phyloP scores from a whole-genome alignment of 2,888 invertebrate genomes.

The Pasiphila rectangulata region DNA sequence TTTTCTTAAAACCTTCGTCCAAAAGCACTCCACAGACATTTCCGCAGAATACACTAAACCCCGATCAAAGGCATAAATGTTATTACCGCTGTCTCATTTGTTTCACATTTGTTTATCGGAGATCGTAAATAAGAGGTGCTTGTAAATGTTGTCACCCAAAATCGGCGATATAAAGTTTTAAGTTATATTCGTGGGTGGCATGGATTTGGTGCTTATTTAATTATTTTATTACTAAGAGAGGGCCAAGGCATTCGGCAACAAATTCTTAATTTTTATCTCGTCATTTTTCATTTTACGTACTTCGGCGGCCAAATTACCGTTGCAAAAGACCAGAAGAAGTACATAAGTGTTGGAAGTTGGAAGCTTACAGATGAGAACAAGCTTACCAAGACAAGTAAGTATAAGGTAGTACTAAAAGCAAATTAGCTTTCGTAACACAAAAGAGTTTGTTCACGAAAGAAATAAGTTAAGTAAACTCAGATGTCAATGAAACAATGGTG shows the following conservation, averaged over 20 bases:
- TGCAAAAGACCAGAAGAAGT: no score
- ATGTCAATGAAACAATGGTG: slow-evolving; percentile 53
- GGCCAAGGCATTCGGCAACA: slow-evolving; percentile 12
- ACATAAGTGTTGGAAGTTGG: no score
- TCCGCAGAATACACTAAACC: slow-evolving; percentile 42
- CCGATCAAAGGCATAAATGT: slow-evolving; percentile 42
- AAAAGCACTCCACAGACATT: slow-evolving; percentile 49
- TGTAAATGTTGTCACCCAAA: slow-evolving; percentile 42
- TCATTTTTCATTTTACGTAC: background rate
- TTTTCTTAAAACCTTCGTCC: no score
- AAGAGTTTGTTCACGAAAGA: background rate
- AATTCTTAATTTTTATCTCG: slow-evolving; percentile 1
- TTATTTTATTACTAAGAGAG: slow-evolving; percentile 12
- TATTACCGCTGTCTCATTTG: slow-evolving; percentile 37
- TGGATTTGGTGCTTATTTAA: slow-evolving; percentile 18
- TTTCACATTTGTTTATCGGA: slow-evolving; percentile 36
- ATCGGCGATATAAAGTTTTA: slow-evolving; percentile 25
- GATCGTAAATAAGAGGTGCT: slow-evolving; percentile 41
- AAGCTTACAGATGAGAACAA: no score
- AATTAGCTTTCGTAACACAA: slow-evolving; percentile 1
- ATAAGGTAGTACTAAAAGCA: no score
- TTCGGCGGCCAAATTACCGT: background rate
- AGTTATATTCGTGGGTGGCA: slow-evolving; percentile 28
- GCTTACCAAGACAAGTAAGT: no score
- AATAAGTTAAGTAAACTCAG: slow-evolving; percentile 49